Base-by-base conservation (phyloP, 2,888 invertebrate species). In the Hirtodrosophila duncani region DNA sequence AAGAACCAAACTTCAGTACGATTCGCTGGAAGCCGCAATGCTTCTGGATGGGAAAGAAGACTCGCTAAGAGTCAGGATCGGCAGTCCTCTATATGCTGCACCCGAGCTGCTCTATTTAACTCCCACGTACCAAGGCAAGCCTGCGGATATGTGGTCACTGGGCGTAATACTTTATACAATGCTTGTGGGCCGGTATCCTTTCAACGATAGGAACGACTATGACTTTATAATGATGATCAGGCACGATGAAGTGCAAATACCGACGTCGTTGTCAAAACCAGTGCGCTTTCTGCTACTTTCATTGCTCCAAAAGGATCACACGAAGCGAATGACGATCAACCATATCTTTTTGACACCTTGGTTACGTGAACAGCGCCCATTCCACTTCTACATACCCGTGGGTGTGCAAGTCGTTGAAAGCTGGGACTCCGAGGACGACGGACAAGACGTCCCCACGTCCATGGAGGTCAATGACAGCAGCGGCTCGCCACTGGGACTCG, bases 1-100 rank as follows among this genome's bases (percentile, higher is more conserved):
- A 86, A 94, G 86, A 78, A 86, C 85, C 1, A 82, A 84, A 75
- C 63, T 86, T 24, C 87, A 86, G 55, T 86, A 85, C 41, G 86
- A 86, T 63, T 87, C 86, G 2, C 52, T 86, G 11, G 86, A 86
- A 38, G 86, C 86, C 24, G 83, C 85, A 0, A 85, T 86, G 82
- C 84, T 86, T 46, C 81, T 86, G 26, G 75, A 85, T 60, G 79
- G 84, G 1, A 63, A 63, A 2, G 81, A 86, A 49, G 86, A 86
- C 53, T 83, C 81, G 13, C 65, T 86, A 0, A 79, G 75, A 31
- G 87, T 87, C 46, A 86, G 86, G 65, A 86, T 87, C 46, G 86
- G 87, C 9, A 87, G 86, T 10, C 87, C 87, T 0, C 52, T 86
- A 6, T 86, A 86, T 37, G 86, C 87, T 3, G 87, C 86, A 8